phyloP scores from a whole-genome alignment of 1,140 invertebrate species.

The Heliconius eleuchia region DNA sequence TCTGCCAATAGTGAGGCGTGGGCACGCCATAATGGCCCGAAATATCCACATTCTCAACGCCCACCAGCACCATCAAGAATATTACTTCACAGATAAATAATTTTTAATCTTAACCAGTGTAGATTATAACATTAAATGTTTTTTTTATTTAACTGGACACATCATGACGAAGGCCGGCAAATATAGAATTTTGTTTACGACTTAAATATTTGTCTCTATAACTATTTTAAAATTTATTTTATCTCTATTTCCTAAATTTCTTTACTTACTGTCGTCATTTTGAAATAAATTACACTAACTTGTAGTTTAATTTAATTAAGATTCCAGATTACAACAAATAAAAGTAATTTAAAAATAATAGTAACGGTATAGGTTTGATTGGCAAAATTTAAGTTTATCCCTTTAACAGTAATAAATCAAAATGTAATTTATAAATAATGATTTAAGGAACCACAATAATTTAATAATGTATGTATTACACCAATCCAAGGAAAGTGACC shows the following conservation, averaged over 20 bases:
- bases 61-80: conserved; percentile 65
- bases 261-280: too few relatives aligned
- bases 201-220: neutral
- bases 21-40: conserved; percentile 68
- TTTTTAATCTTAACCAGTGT: conserved; percentile 36
- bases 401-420: too few relatives aligned
- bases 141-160: neutral
- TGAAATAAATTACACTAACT: too few relatives aligned
- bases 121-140: conserved; percentile 13
- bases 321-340: too few relatives aligned
- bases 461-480: too few relatives aligned
- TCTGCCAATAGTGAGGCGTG: conserved; percentile 70
- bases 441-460: too few relatives aligned
- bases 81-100: conserved; percentile 64
- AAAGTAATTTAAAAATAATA: too few relatives aligned
- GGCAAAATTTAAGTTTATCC: too few relatives aligned
- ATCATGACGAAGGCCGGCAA: neutral
- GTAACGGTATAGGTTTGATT: too few relatives aligned
- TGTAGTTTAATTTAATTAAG: too few relatives aligned
- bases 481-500: too few relatives aligned
- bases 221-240: neutral
- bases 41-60: conserved; percentile 72
- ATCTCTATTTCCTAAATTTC: neutral
- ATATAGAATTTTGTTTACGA: neutral
- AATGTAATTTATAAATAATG: too few relatives aligned